Percentiles rank a stretch among this genome's conserved stretches.
Conservation (phyloP, 1,140 invertebrate species). For the Penaeus chinensis region DNA sequence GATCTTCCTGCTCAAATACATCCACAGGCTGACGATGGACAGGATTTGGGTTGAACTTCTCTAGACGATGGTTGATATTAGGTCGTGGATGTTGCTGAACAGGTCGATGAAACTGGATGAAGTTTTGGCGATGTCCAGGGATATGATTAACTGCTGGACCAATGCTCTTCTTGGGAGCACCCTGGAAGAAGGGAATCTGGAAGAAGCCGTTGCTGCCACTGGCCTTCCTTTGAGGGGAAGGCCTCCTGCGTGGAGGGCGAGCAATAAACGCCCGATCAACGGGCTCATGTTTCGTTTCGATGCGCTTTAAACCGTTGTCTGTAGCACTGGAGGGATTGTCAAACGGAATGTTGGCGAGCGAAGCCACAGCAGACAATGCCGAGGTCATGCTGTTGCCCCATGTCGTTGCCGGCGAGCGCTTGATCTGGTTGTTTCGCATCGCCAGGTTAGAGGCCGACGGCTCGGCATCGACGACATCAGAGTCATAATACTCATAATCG, state of each 20-base stretch:
- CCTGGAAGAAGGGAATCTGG: constrained; percentile 28
- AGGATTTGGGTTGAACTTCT: background rate
- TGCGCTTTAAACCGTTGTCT: background rate
- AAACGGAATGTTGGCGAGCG: constrained; percentile 42
- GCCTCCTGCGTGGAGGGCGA: constrained; percentile 18
- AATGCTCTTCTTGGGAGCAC: constrained; percentile 8
- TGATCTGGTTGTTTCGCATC: background rate
- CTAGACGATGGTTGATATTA: background rate
- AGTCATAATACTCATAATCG: constrained; percentile 41
- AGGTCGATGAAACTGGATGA: constrained; percentile 1
- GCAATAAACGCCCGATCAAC: constrained; percentile 45
- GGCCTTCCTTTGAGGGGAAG: constrained; percentile 12
- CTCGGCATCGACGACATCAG: background rate
- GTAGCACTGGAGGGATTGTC: constrained; percentile 11
- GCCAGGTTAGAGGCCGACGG: constrained; percentile 18
- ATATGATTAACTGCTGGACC: background rate
- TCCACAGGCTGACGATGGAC: background rate
- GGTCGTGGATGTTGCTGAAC: background rate
- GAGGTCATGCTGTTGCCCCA: constrained; percentile 38
- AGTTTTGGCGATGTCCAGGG: background rate
- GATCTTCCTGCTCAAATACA: background rate
- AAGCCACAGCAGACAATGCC: constrained; percentile 52
- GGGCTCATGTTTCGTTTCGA: background rate
- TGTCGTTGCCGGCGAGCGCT: background rate
- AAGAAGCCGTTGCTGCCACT: constrained; percentile 12